phyloP scores from a whole-genome alignment of 2,113 vertebrate genomes.

The Anolis sagrei region DNA sequence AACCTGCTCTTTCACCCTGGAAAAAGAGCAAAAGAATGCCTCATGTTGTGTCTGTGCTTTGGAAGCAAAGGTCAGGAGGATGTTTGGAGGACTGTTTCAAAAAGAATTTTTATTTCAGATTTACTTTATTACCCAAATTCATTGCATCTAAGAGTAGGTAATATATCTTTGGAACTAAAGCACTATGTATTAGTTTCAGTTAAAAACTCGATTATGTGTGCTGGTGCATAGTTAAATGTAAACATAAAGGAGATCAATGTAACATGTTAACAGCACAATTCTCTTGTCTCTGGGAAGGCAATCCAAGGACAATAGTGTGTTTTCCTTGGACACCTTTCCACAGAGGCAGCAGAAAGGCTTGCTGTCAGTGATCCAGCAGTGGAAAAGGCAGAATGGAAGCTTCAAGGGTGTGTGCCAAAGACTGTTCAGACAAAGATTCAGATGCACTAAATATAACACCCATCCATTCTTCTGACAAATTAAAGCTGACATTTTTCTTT shows the following conservation, averaged over 20 bases:
- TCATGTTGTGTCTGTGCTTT: conserved; percentile 45
- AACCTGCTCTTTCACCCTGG: conserved; percentile 72
- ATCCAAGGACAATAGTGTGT: not conserved
- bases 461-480: not conserved
- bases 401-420: not conserved
- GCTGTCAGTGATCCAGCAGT: not conserved
- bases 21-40: conserved; percentile 36
- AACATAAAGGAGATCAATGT: conserved; percentile 4
- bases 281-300: not conserved
- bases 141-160: rapidly evolving
- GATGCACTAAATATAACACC: not conserved
- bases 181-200: not conserved
- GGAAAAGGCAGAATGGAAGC: not conserved
- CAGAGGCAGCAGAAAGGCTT: not conserved
- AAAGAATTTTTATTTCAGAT: conserved; percentile 39
- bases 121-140: not conserved
- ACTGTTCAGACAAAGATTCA: not conserved
- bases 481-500: not conserved
- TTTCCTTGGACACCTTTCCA: not conserved
- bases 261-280: conserved; percentile 12
- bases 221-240: not conserved
- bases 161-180: not conserved
- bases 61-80: conserved; percentile 38
- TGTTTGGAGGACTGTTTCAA: conserved; percentile 13
- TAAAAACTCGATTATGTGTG: not conserved